Percentiles rank a stretch among this genome's conserved stretches.
These are phyloP conservation scores for Gryllus bimaculatus DNA, from an alignment of 1,140 invertebrate genomes.

Conservation along the genomic window DNA sequence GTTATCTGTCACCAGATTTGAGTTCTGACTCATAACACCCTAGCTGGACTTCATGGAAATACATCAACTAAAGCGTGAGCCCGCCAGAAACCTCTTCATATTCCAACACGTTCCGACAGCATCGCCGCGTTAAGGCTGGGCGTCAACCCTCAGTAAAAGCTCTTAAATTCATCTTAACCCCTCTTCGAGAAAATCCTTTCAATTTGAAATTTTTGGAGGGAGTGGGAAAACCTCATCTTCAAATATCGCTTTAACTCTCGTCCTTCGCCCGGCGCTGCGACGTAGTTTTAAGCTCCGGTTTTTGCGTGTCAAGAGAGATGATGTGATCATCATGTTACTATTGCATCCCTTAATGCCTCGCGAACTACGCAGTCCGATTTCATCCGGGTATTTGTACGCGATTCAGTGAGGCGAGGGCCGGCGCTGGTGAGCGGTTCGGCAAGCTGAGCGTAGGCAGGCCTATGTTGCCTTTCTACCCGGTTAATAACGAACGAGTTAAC, in stretches of 20 bases:
- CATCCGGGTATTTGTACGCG: neutral
- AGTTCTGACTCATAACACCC: neutral
- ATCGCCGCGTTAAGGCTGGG: neutral
- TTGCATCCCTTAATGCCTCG: neutral
- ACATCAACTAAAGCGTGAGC: neutral
- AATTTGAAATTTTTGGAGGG: neutral
- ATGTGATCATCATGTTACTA: conserved; percentile 1
- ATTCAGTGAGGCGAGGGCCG: neutral
- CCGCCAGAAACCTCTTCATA: no score
- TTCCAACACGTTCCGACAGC: no score
- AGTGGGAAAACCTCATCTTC: neutral
- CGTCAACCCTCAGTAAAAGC: neutral
- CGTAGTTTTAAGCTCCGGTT: neutral
- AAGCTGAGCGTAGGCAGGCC: no score
- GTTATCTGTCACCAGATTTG: neutral
- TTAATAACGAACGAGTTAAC: no score
- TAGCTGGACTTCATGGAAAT: neutral
- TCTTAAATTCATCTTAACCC: neutral
- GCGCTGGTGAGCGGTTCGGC: neutral
- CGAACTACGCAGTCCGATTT: neutral
- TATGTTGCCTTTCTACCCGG: no score
- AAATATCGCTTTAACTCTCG: neutral
- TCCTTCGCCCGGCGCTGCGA: neutral
- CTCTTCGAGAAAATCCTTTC: neutral
- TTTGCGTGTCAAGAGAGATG: neutral